Conservation (phyloP, 2,888 invertebrate species). For the Macropis europaea region DNA sequence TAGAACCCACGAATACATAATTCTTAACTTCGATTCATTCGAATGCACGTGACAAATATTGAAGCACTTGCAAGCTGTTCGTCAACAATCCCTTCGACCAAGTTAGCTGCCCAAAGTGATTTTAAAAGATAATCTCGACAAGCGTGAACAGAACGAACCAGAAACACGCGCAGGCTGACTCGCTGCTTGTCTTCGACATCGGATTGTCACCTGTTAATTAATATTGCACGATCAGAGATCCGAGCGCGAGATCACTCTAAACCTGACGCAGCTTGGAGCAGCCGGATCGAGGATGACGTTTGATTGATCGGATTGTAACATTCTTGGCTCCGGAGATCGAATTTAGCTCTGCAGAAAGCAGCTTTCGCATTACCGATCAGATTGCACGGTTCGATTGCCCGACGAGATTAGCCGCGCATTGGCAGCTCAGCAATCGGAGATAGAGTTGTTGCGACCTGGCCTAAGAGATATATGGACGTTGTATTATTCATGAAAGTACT, state of each 20-base stretch:
- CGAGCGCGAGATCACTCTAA: conserved; percentile 7
- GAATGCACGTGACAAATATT: too few relatives aligned
- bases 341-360: conserved; percentile 14
- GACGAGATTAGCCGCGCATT: conserved; percentile 22
- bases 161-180: too few relatives aligned
- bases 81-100: too few relatives aligned
- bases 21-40: too few relatives aligned
- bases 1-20: too few relatives aligned
- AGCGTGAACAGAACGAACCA: too few relatives aligned
- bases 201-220: conserved; percentile 46
- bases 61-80: too few relatives aligned
- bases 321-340: conserved; percentile 15
- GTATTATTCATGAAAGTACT: conserved; percentile 78
- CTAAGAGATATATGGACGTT: conserved; percentile 56
- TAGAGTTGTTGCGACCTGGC: conserved; percentile 46
- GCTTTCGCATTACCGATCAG: conserved; percentile 1
- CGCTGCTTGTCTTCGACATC: conserved; percentile 10
- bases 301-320: conserved; percentile 42
- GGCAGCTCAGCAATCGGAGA: conserved; percentile 25
- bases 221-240: neutral
- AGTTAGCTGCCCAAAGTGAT: too few relatives aligned
- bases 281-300: conserved; percentile 25
- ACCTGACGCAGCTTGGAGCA: conserved; percentile 4
- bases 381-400: conserved; percentile 17
- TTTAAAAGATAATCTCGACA: too few relatives aligned